Base-by-base conservation (phyloP, 2,797 vertebrate genomes). In the Acanthurus lineatus region DNA sequence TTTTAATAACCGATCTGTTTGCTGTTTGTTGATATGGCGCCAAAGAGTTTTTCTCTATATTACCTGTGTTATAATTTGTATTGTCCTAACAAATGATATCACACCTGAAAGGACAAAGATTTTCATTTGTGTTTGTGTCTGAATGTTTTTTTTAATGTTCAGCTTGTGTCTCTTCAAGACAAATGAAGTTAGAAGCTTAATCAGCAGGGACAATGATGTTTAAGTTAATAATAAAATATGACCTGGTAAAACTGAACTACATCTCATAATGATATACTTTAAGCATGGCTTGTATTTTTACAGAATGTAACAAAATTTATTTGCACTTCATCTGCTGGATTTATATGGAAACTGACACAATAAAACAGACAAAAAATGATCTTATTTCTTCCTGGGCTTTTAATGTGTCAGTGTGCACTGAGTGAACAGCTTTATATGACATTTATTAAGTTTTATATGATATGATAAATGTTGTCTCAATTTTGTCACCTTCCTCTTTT, bases 341-440 rank as follows among this genome's bases (percentile, higher is more conserved):
- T 68, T 35, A 45, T 38, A 66, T 59, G 16, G 35, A 68, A 44
- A 66, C 35, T 28, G 6, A 45, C 47, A 22, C n/a, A 77, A 80
- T 73, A 74, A 69, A 82, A 64, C 11, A 51, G 28, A 11, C 59
- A 1, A 15, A 32, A 59, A 47, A 7, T 0, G 9, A 59, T 28
- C 4, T 14, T 1, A 38, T 59, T 56, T 42, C 0, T 15, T 53
- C 42, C 6, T 53, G 7, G 0, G 53, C 53, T 62, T 42, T 54
- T 38, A 20, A 20, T 49, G 4, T 49, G n/a, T 7, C 32, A 67
- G 22, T 53, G 16, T 44, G 9, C 52, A 25, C n/a, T 56, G 20
- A 48, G 0, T 58, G 5, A 66, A 25, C 5, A 71, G 38, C 38
- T 54, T 32, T 52, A 20, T 61, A 66, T 54, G 0, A 28, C 6